Evolutionary conservation across 2,888 invertebrate species (phyloP), one percentile per base, ranked within the genome.

Genomic region (Dryococelus australis): DNA sequence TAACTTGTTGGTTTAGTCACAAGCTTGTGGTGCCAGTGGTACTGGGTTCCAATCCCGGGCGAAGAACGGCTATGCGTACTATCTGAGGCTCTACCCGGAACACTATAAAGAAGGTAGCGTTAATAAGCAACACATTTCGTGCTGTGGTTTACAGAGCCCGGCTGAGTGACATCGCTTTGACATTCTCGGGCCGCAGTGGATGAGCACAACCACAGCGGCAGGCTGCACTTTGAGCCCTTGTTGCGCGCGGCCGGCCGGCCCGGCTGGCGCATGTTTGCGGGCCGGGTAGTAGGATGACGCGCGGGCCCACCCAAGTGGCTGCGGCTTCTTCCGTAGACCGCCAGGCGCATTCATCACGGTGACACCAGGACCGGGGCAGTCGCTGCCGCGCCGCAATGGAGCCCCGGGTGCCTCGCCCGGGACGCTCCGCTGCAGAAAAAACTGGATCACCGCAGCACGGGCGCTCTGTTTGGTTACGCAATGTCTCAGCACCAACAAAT

Each of bases 271-370:
- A 86, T 86, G 81, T 87, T 85, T 24, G 43, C 81, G 81, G 53
- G 9, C 24, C 27, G 85, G 47, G 81, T 87, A 87, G 85, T 87
- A 87, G 85, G n/a, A 80, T 85, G 87, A 87, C 81, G 79, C 35
- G 87, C 20, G 47, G 65, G 89, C 80, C 89, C 89, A 89, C 89
- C 89, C 89, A 89, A 87, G 87, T 87, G 86, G 89, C 87, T 43
- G 84, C 47, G 78, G 85, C 85, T 85, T 86, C 86, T 81, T 86
- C 83, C 87, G 86, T 78, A 85, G 84, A 85, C 53, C 85, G 88
- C 84, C 86, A 86, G 85, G 84, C 88, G 87, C 88, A 89, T 89
- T 87, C 87, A 88, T 89, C 89, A 89, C 88, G 84, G 87, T 88
- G 87, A 86, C 88, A 84, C 88, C n/a, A 81, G n/a, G 80, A 28